Conservation (phyloP, 2,113 vertebrate species). For the Clarias macrocephalus region DNA sequence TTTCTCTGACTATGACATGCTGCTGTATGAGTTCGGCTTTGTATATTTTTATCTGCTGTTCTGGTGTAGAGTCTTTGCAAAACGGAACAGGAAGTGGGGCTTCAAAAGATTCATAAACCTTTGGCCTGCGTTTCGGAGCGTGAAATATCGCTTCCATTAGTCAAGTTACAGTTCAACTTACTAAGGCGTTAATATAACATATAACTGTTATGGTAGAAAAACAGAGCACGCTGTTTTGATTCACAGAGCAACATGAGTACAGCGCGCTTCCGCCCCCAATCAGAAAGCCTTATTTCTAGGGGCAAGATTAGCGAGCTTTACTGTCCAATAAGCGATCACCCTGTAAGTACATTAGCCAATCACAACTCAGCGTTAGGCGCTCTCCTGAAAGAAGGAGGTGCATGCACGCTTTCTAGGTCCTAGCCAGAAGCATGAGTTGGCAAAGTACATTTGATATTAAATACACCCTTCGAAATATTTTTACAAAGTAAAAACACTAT, state of each 20-base stretch:
- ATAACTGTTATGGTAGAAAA: background rate
- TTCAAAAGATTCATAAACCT: constrained; percentile 75
- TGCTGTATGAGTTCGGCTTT: constrained; percentile 81
- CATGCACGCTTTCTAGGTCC: background rate
- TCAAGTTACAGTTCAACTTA: background rate
- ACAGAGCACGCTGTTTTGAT: background rate
- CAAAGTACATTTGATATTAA: background rate
- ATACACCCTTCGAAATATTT: background rate
- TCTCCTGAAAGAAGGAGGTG: background rate
- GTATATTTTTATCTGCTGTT: constrained; percentile 67
- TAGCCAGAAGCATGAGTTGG: background rate
- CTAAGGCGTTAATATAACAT: background rate
- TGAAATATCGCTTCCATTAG: constrained; percentile 74
- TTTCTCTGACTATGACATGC: constrained; percentile 77
- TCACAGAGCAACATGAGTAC: background rate
- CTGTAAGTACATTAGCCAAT: background rate
- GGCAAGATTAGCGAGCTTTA: background rate
- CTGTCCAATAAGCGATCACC: background rate
- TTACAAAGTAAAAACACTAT: background rate
- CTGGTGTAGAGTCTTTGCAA: constrained; percentile 32
- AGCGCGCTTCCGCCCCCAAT: background rate
- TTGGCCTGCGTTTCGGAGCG: constrained; percentile 80
- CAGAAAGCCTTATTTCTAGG: background rate
- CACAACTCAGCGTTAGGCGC: too few species aligned
- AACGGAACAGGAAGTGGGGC: constrained; percentile 77